Base-by-base conservation (phyloP, 2,797 vertebrate species). In the Sorex maritimensis region DNA sequence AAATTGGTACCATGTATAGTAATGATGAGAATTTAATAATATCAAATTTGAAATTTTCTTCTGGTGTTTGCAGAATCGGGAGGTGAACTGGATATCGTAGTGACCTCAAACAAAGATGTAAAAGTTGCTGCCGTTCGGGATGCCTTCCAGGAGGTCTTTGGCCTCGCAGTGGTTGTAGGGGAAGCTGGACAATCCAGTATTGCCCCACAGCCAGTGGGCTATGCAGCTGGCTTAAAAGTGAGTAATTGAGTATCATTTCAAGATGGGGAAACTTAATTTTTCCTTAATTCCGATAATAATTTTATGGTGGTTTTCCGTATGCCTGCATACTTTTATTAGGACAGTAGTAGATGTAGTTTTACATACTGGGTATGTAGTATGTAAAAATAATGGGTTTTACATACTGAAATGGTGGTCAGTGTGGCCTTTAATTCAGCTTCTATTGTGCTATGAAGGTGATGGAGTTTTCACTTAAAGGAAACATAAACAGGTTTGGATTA, bases 71-170 rank as follows among this genome's bases (percentile, higher is more conserved):
- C 97, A 99, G 99, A 98, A 97, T 99, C 99, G 12, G 99, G 99
- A 2, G 99, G 99, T 84, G 99, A 99, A 81, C 93, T 99, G 86
- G 99, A 99, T 94, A 98, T 99, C 8, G 99, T 99, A 41, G 99
- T 99, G 96, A 99, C 99, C 0, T 99, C 99, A 5, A 98, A 99
- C 80, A 99, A 99, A 89, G 99, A 99, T 87, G 97, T 98, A 30
- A 98, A 98, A 77, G 99, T 99, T 1, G 98, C 98, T 13, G 99
- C 99, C 0, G 97, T 99, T 84, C 98, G 99, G 79, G 99, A 99
- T 1, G 99, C 99, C 78, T 99, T 99, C 96, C 99, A 99, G 97
- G 99, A 99, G 89, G 98, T 99, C 61, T 99, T 99, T 94, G 99
- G 99, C 55, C 98, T 99, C 98, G 99, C 99, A 55, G 97, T 99